Base-by-base conservation (phyloP, 2,888 invertebrate genomes). In the Lapara coniferarum region DNA sequence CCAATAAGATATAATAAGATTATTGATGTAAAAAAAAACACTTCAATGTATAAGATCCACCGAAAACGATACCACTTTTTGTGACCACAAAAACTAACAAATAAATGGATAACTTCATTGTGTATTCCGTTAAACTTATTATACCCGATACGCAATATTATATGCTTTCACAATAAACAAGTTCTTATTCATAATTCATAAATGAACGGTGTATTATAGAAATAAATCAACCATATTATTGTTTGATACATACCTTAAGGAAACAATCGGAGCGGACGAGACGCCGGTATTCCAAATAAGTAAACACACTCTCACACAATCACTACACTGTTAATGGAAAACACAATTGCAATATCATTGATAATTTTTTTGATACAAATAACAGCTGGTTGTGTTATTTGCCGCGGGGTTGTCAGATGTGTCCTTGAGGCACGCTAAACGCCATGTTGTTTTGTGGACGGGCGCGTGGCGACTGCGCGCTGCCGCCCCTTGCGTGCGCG, bases 381-480 rank as follows among this genome's bases (percentile, higher is more conserved):
- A 71, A 72, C 77, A 75, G 69, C 69, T 69, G 68, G 68, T 57
- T 49, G 16, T 46, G 51, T 85, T 84, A 85, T 84, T 84, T 85
- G 79, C 81, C 85, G 89, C 84, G 84, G 85, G 87, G 81, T 80
- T 91, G 90, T 91, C 89, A 90, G 80, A 82, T 68, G 81, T 85
- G 90, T 91, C 92, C 92, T 91, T 91, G 89, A 84, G 82, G 87
- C 83, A 88, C 87, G 85, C 85, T 78, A 71, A 78, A 79, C 92
- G 90, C 91, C 92, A 90, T 91, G 88, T 89, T 89, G 86, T 80
- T 85, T 87, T 84, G 84, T 84, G 87, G 88, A 88, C 89, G 87
- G 86, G 89, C 93, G 92, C 91, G 90, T 90, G 90, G 87, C 90
- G 90, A 93, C 93, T 93, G 92, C 91, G 92, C 91, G 87, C 84